phyloP scores from a whole-genome alignment of 1,140 invertebrate species.

The Lasaia peninsularis region DNA sequence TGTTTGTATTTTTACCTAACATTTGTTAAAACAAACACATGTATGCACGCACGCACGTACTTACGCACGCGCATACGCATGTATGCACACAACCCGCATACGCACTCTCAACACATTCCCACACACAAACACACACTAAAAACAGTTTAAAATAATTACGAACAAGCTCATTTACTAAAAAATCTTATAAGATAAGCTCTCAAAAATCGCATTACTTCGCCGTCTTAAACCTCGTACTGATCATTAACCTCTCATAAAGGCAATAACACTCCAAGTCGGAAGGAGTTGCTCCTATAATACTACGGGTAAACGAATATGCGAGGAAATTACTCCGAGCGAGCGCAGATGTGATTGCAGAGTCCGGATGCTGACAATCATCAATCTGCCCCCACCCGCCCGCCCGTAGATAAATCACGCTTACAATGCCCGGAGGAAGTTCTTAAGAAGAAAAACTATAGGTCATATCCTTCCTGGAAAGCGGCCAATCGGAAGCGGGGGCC shows the following conservation, averaged over 20 bases:
- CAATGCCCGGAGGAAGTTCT: constrained; percentile 72
- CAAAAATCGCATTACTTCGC: background rate
- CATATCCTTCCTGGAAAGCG: constrained; percentile 71
- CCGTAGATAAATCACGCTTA: constrained; percentile 68
- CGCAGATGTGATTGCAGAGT: constrained; percentile 41
- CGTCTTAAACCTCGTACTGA: constrained; percentile 35
- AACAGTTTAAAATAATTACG: no score
- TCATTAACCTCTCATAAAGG: constrained; percentile 62
- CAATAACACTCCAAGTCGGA: constrained; percentile 63
- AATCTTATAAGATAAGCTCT: no score
- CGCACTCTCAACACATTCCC: no score
- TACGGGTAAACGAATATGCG: constrained; percentile 37
- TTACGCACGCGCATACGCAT: no score
- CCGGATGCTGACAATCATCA: constrained; percentile 49
- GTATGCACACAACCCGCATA: no score
- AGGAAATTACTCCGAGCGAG: constrained; percentile 29
- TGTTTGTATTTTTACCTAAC: no score
- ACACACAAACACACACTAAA: no score
- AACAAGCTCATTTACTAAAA: no score
- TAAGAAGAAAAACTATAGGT: constrained; percentile 75
- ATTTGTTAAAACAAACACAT: no score
- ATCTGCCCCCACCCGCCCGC: constrained; percentile 37
- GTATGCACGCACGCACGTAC: no score
- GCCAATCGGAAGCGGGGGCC: constrained; percentile 64
- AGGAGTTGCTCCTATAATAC: constrained; percentile 61